Evolutionary conservation across 2,797 vertebrate genomes (phyloP).

Genomic region (Lepidocolaptes lacrymiger): DNA sequence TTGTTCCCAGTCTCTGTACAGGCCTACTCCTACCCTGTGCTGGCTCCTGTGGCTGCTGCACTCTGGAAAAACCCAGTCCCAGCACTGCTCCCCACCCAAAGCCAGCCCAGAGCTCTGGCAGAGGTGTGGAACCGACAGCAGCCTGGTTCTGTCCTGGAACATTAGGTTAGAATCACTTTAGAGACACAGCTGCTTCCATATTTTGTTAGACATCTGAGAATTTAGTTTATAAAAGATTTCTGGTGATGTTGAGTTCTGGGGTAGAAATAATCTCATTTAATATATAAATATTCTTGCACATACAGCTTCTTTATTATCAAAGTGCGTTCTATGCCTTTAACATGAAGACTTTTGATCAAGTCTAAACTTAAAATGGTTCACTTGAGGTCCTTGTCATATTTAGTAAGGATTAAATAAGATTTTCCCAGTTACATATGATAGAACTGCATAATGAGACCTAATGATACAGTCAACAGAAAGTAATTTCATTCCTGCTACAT

Average conservation of each 20-base stretch:
- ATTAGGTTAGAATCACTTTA: not conserved
- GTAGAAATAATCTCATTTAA: not conserved
- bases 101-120: not conserved
- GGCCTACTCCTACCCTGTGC: not conserved
- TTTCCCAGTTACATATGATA: not conserved
- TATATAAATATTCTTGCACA: not conserved
- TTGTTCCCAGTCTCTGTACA: not conserved
- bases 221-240: not conserved
- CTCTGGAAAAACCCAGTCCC: not conserved
- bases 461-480: not conserved
- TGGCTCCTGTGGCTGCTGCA: accelerated
- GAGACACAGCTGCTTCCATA: not conserved
- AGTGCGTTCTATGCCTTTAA: not conserved
- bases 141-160: not conserved
- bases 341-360: not conserved
- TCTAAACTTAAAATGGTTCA: not conserved
- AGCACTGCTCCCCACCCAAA: not conserved
- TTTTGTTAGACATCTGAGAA: not conserved
- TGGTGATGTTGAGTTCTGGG: not conserved
- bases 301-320: not conserved
- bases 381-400: not conserved
- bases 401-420: conserved; percentile 10
- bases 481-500: not conserved
- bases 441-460: not conserved
- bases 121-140: not conserved